Conservation (phyloP, 1,140 invertebrate genomes). For the Drosophila sp. region DNA sequence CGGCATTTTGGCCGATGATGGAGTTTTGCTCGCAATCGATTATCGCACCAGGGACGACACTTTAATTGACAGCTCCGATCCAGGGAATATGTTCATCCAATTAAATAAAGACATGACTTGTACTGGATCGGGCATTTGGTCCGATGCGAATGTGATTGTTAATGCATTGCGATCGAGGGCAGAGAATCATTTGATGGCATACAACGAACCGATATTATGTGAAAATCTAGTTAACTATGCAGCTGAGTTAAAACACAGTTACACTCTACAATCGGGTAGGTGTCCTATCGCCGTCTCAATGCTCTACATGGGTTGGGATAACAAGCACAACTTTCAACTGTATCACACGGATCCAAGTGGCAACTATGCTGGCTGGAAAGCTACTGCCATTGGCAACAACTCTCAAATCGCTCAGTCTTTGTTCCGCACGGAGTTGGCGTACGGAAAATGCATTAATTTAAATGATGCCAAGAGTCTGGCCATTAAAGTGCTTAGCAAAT, state of each 20-base stretch:
- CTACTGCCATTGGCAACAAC: background rate
- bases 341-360: background rate
- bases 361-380: background rate
- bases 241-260: background rate
- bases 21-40: constrained; percentile 1
- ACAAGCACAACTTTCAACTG: background rate
- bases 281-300: background rate
- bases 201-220: background rate
- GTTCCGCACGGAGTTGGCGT: background rate
- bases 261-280: background rate
- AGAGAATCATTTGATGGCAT: background rate
- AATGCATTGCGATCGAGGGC: background rate
- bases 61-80: background rate
- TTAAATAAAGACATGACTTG: background rate
- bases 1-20: background rate
- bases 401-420: background rate
- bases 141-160: background rate
- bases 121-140: background rate
- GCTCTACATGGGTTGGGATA: background rate
- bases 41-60: background rate
- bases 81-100: background rate
- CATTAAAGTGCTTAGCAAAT: background rate
- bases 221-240: background rate
- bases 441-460: background rate
- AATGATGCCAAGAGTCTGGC: background rate